phyloP scores from a whole-genome alignment of 2,797 vertebrate genomes.

The Phylloscopus collybita region DNA sequence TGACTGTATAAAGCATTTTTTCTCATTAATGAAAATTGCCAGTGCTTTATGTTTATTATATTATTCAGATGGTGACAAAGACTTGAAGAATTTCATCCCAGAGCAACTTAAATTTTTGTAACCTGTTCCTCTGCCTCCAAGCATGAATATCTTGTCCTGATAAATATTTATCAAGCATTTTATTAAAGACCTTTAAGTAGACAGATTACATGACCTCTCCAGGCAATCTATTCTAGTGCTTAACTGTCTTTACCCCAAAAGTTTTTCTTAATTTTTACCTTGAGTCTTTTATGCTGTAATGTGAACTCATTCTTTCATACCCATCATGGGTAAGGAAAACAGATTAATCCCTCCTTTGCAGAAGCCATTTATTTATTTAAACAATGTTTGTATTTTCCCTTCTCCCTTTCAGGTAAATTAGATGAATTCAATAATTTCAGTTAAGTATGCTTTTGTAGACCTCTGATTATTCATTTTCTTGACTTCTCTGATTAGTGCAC shows the following conservation, averaged over 20 bases:
- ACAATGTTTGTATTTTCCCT: not conserved
- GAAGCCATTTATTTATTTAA: not conserved
- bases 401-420: not conserved
- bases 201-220: not conserved
- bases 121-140: not conserved
- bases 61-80: not conserved
- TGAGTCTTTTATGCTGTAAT: not conserved
- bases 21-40: not conserved
- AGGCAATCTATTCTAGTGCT: not conserved
- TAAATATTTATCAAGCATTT: constrained; percentile 18
- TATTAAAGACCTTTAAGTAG: constrained; percentile 8
- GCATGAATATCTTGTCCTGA: not conserved
- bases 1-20: not conserved
- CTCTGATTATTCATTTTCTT: not conserved
- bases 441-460: not conserved
- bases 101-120: not conserved
- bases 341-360: not conserved
- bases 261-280: not conserved
- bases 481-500: not conserved
- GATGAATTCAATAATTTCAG: not conserved
- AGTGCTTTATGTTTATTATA: not conserved
- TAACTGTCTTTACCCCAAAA: not conserved
- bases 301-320: not conserved
- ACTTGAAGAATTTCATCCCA: not conserved
- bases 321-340: not conserved